Evolutionary conservation across 2,797 vertebrate species (phyloP).

Genomic region (Zenarchopterus dispar): DNA sequence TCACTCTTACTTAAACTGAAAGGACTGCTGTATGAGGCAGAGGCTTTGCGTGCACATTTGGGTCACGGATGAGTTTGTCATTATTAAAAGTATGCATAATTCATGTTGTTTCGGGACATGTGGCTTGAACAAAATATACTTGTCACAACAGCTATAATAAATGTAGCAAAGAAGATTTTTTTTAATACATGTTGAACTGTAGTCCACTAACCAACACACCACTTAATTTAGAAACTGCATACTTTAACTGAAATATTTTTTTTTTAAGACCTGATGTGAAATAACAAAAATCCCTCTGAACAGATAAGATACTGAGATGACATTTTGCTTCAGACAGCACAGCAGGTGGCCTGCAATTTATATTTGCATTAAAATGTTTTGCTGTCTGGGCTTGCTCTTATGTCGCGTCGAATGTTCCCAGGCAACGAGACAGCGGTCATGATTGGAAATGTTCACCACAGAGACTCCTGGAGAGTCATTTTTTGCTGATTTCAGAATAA

Average conservation of each 20-base stretch:
- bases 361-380: not conserved
- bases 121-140: conserved; percentile 34
- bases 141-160: conserved; percentile 35
- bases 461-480: not conserved
- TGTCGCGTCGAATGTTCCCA: not conserved
- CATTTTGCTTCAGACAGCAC: not conserved
- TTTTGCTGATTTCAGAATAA: not conserved
- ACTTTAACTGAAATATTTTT: not conserved
- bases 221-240: not conserved
- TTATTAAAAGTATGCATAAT: conserved; percentile 37
- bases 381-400: not conserved
- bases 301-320: not conserved
- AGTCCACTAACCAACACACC: not conserved
- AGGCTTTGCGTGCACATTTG: conserved; percentile 15
- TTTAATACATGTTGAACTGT: not conserved
- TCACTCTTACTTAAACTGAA: conserved; percentile 44
- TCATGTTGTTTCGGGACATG: conserved; percentile 29
- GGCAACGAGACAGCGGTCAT: not conserved
- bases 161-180: not conserved
- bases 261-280: not conserved
- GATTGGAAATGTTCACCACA: not conserved
- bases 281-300: not conserved
- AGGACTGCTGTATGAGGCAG: not conserved
- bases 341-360: not conserved
- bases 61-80: conserved; percentile 26